These are phyloP conservation scores for Acestrorhynchus altus DNA, from an alignment of 2,797 vertebrate genomes.

Conservation along the genomic window DNA sequence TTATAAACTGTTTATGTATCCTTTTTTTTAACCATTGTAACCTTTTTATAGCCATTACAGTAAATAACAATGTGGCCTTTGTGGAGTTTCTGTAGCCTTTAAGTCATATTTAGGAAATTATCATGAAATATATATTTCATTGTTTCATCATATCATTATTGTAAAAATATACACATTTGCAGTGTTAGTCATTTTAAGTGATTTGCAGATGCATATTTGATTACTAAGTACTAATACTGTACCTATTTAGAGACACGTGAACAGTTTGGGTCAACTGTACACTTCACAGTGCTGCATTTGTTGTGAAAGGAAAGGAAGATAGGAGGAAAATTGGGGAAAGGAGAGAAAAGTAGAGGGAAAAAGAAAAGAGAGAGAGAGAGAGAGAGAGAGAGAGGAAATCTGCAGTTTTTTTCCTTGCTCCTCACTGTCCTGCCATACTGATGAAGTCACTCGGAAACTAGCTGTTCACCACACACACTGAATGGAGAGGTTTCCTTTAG, in stretches of 20 bases:
- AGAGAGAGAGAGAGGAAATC: not conserved
- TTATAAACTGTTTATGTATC: no score
- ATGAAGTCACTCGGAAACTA: constrained; percentile 56
- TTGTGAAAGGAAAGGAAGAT: not conserved
- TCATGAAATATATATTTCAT: not conserved
- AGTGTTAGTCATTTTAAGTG: no score
- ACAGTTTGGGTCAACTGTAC: no score
- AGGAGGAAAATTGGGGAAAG: not conserved
- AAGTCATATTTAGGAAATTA: not conserved
- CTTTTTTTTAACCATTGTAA: no score
- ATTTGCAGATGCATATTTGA: no score
- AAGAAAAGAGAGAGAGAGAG: not conserved
- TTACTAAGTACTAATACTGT: no score
- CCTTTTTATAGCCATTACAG: no score
- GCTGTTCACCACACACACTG: constrained; percentile 13
- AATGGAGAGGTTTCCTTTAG: not conserved
- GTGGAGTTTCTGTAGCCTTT: not conserved
- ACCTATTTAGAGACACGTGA: no score
- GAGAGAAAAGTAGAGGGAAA: not conserved
- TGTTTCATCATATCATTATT: no score
- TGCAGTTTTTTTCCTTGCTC: not conserved
- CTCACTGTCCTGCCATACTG: constrained; percentile 13
- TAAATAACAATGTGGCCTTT: no score
- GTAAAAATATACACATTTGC: no score
- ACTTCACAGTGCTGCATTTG: no score